These are phyloP conservation scores for Nestor notabilis DNA, from an alignment of 2,113 vertebrate species.

Conservation along the genomic window DNA sequence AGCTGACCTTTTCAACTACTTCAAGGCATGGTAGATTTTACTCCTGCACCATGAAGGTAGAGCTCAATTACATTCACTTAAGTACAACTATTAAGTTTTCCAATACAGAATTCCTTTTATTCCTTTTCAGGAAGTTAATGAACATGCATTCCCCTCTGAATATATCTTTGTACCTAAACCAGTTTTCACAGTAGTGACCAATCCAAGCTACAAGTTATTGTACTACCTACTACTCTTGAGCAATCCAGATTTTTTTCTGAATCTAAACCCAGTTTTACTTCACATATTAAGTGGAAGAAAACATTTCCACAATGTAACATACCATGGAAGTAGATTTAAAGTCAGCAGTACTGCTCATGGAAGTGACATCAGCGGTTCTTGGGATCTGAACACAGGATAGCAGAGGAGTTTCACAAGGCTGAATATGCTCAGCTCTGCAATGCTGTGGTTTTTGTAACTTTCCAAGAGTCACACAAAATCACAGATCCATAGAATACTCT, in stretches of 20 bases:
- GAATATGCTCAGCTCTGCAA: background rate
- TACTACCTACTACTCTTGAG: background rate
- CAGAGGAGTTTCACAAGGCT: fast-evolving
- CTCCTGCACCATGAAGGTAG: background rate
- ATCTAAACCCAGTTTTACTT: background rate
- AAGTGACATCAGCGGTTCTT: background rate
- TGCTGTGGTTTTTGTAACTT: background rate
- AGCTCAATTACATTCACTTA: background rate
- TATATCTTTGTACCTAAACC: background rate
- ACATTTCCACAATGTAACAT: background rate
- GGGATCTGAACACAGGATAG: background rate
- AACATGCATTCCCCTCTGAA: background rate
- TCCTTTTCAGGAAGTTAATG: background rate
- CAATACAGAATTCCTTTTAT: background rate
- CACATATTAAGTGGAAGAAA: background rate
- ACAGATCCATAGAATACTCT: background rate
- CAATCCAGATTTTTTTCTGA: background rate
- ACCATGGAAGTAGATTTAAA: background rate
- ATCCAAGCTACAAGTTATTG: background rate
- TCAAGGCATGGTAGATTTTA: background rate
- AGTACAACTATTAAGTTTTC: background rate
- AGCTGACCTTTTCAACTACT: background rate
- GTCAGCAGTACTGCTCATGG: background rate
- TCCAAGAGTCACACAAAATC: background rate
- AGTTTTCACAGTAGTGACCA: background rate